A percentile compares a stretch with the other conserved stretches of the same genome.
Conservation (phyloP, 2,113 vertebrate species). For the Ptilorrhoa leucosticta region DNA sequence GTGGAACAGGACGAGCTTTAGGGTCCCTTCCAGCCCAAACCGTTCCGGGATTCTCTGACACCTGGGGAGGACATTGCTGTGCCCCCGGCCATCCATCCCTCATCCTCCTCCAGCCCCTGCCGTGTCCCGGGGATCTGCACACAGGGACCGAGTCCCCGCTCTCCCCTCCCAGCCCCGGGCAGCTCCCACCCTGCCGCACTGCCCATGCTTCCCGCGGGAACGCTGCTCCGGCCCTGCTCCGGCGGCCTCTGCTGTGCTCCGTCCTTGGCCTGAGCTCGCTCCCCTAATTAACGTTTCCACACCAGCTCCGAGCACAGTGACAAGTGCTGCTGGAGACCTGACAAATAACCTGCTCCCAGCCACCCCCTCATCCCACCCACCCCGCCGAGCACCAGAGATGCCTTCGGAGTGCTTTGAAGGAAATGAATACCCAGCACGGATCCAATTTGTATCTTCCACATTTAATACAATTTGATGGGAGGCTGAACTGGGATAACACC, state of each 20-base stretch:
- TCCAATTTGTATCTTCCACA: neutral
- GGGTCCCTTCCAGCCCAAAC: neutral
- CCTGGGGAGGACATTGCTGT: fast-evolving
- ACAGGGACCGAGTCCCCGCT: fast-evolving
- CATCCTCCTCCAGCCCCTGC: neutral
- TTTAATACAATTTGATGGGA: slow-evolving; percentile 18
- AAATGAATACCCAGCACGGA: neutral
- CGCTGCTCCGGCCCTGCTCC: fast-evolving
- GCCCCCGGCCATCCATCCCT: neutral
- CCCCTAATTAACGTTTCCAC: neutral
- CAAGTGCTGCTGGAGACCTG: neutral
- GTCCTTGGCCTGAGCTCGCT: neutral
- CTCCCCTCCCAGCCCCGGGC: neutral
- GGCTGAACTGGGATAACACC: slow-evolving; percentile 20
- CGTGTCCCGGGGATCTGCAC: neutral
- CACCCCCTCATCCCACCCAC: neutral
- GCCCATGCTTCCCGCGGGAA: neutral
- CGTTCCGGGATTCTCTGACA: fast-evolving
- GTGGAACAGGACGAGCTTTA: fast-evolving
- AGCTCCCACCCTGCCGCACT: neutral
- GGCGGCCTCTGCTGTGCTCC: neutral
- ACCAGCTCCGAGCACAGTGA: neutral
- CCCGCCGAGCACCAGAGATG: neutral
- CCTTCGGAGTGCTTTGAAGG: neutral
- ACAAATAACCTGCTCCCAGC: neutral